These are phyloP conservation scores for Colaptes auratus DNA, from an alignment of 2,113 vertebrate genomes.

Conservation along the genomic window DNA sequence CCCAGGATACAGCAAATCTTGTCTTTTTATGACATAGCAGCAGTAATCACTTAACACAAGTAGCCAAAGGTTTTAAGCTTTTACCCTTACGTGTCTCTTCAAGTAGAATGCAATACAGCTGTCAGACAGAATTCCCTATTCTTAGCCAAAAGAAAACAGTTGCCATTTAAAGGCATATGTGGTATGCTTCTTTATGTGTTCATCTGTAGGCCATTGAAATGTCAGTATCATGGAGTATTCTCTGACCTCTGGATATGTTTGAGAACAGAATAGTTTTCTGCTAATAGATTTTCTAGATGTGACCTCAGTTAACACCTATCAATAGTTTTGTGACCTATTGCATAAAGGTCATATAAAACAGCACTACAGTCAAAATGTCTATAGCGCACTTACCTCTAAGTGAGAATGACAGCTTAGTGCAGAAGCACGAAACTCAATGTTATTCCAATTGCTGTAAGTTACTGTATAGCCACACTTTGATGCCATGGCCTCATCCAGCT, in stretches of 20 bases:
- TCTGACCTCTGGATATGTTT: neutral
- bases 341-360: neutral
- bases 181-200: neutral
- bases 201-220: neutral
- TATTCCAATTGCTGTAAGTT: neutral
- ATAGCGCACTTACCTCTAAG: neutral
- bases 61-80: neutral
- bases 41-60: neutral
- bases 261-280: neutral
- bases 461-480: slow-evolving; percentile 51
- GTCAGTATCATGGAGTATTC: neutral
- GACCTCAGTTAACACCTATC: neutral
- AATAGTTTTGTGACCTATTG: neutral
- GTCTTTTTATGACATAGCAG: neutral
- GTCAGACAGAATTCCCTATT: neutral
- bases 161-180: neutral
- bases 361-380: neutral
- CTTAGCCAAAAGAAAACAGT: neutral
- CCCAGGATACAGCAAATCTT: neutral
- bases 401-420: slow-evolving; percentile 53
- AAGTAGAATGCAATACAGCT: neutral
- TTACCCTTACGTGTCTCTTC: accelerated
- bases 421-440: slow-evolving; percentile 34
- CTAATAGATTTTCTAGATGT: neutral
- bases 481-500: slow-evolving; percentile 17